Conservation (phyloP, 2,113 vertebrate genomes). For the Pygoscelis antarcticus region DNA sequence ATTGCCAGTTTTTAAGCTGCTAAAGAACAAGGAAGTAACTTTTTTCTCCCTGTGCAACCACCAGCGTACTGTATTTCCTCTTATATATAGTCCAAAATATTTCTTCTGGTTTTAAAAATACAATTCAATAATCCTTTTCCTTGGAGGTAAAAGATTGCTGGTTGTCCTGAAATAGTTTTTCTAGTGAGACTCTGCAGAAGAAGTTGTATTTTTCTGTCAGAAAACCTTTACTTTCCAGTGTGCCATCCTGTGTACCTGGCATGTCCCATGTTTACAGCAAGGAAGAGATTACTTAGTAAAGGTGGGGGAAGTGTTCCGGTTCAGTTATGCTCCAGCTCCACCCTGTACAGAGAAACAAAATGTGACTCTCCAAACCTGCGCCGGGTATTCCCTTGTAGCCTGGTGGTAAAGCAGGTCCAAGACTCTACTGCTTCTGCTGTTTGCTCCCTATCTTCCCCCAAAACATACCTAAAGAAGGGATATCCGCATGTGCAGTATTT, state of each 20-base stretch:
- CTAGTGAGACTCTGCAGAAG: not conserved
- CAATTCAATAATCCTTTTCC: not conserved
- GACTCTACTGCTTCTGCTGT: too few species aligned
- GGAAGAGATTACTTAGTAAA: not conserved
- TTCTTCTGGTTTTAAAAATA: not conserved
- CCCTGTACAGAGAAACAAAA: not conserved
- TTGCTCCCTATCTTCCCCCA: not conserved
- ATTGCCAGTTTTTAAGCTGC: conserved; percentile 21
- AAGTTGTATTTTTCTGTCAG: not conserved
- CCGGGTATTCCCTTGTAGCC: rapidly evolving
- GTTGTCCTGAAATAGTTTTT: not conserved
- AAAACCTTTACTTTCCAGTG: not conserved
- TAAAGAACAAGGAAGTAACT: not conserved
- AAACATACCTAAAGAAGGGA: not conserved
- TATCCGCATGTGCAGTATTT: not conserved
- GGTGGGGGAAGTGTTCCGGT: not conserved
- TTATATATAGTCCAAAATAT: not conserved
- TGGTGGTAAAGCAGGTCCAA: not conserved
- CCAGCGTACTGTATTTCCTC: not conserved
- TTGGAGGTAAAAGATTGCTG: not conserved
- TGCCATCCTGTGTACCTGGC: too few species aligned
- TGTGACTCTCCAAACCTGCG: not conserved
- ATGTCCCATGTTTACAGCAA: not conserved
- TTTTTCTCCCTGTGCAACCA: not conserved
- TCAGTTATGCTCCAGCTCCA: not conserved